phyloP scores from a whole-genome alignment of 2,797 vertebrate species.

The Heterohyrax brucei region DNA sequence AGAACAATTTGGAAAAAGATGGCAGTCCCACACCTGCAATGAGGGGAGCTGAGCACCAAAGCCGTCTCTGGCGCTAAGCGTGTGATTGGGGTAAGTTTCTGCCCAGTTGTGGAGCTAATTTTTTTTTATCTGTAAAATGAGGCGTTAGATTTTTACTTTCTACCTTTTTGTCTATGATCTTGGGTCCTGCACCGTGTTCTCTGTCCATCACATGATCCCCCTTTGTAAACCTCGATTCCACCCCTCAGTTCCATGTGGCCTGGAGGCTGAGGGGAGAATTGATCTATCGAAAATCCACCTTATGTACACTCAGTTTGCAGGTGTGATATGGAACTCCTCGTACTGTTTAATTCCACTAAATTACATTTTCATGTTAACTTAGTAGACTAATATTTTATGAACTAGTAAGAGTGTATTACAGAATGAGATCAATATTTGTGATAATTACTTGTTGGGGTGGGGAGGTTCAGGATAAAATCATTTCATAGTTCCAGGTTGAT shows the following conservation, averaged over 20 bases:
- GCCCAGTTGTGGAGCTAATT: not conserved
- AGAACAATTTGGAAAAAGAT: not conserved
- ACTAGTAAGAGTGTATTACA: constrained; percentile 79
- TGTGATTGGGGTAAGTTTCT: not conserved
- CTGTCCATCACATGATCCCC: too few species aligned
- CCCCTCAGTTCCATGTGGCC: not conserved
- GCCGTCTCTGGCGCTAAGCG: not conserved
- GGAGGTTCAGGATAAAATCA: constrained; percentile 83
- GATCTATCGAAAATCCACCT: constrained; percentile 17
- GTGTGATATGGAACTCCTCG: constrained; percentile 40
- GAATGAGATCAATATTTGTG: constrained; percentile 87
- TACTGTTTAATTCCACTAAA: constrained; percentile 80
- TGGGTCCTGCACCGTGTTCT: not conserved
- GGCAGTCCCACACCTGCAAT: not conserved
- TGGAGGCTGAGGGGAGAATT: not conserved
- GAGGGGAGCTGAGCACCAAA: not conserved
- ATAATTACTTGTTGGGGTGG: constrained; percentile 85
- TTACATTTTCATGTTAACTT: constrained; percentile 81
- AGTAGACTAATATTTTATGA: constrained; percentile 87
- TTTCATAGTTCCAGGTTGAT: constrained; percentile 86
- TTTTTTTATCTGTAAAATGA: not conserved
- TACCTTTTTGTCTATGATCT: not conserved
- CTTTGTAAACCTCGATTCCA: not conserved
- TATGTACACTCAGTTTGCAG: constrained; percentile 70
- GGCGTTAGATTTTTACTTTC: not conserved